phyloP scores from a whole-genome alignment of 2,797 vertebrate genomes.

The Bucorvus abyssinicus region DNA sequence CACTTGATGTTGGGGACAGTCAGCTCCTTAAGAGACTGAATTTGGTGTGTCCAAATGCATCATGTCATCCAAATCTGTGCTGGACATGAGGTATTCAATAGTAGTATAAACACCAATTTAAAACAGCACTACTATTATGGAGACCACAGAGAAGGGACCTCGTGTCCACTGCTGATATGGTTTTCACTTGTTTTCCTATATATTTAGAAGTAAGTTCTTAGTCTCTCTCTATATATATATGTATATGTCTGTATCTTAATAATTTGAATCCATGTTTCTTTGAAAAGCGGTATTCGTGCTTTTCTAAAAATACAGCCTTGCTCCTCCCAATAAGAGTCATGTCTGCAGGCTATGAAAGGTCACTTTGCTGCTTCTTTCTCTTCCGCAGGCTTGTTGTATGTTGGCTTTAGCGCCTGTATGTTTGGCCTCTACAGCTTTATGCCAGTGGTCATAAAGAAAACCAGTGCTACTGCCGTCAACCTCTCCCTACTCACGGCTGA shows the following conservation, averaged over 20 bases:
- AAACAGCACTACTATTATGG: background rate
- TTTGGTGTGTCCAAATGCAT: background rate
- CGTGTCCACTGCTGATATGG: background rate
- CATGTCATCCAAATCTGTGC: background rate
- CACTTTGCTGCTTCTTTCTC: constrained; percentile 12
- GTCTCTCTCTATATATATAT: accelerated
- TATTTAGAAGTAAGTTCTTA: background rate
- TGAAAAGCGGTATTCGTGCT: background rate
- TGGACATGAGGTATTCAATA: background rate
- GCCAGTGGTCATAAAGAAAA: constrained; percentile 93
- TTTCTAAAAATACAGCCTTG: background rate
- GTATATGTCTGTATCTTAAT: background rate
- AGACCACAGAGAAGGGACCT: background rate
- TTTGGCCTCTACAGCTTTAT: constrained; percentile 95
- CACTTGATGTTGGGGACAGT: background rate
- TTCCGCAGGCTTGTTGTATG: constrained; percentile 86
- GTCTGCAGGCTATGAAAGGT: background rate
- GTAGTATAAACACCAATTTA: background rate
- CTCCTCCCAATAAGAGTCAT: background rate
- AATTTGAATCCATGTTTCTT: background rate
- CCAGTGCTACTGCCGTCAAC: constrained; percentile 91
- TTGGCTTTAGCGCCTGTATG: constrained; percentile 93
- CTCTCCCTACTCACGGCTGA: constrained; percentile 92
- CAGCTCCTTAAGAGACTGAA: background rate
- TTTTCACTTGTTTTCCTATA: background rate